Conservation (phyloP, 2,888 invertebrate genomes). For the Acheta domesticus region DNA sequence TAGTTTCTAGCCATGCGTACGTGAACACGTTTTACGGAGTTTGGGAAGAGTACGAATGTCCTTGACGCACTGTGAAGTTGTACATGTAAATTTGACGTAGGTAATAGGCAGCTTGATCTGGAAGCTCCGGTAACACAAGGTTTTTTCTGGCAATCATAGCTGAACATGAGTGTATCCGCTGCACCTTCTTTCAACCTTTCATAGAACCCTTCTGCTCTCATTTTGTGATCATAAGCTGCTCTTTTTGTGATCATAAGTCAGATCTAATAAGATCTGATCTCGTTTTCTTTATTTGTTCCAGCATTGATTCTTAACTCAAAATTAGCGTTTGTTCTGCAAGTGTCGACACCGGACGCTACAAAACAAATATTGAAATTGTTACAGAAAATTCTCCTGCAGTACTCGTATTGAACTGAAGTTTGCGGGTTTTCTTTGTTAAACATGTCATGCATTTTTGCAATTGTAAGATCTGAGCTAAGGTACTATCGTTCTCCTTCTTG, state of each 20-base stretch:
- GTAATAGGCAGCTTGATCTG: slow-evolving; percentile 44
- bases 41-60: slow-evolving; percentile 40
- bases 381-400: too few species aligned
- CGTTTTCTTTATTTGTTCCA: not conserved
- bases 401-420: too few species aligned
- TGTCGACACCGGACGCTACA: too few species aligned
- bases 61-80: slow-evolving; percentile 44
- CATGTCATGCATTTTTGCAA: too few species aligned
- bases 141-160: slow-evolving; percentile 44
- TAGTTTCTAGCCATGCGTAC: slow-evolving; percentile 43
- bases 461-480: too few species aligned
- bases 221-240: slow-evolving; percentile 36
- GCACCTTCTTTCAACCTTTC: slow-evolving; percentile 35
- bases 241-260: too few species aligned
- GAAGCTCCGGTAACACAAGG: slow-evolving; percentile 41
- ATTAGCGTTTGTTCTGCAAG: too few species aligned
- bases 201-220: slow-evolving; percentile 39
- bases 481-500: too few species aligned
- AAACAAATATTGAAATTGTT: too few species aligned
- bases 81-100: slow-evolving; percentile 43
- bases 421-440: too few species aligned
- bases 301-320: slow-evolving; percentile 19
- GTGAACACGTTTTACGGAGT: slow-evolving; percentile 39
- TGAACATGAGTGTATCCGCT: slow-evolving; percentile 37
- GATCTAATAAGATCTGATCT: too few species aligned